Base-by-base conservation (phyloP, 2,797 vertebrate species). In the Otus scops region DNA sequence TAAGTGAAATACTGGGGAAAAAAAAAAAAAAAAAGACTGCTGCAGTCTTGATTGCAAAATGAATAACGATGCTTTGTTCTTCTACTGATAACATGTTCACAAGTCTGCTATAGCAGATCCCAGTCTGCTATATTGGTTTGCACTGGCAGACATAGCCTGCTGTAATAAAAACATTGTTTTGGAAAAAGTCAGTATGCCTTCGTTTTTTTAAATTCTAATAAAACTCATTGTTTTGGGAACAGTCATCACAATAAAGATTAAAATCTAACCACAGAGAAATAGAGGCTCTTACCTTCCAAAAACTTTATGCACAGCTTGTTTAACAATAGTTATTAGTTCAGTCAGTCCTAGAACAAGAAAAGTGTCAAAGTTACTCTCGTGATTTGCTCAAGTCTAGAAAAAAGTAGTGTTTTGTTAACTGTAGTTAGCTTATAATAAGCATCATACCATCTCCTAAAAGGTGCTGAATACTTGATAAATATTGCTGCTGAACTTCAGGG, bases 381-480 rank as follows among this genome's bases (percentile, higher is more conserved):
- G 8, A 87, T 87, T 71, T 89, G 19, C 53, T 82, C n/a, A 84
- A 87, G 20, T 69, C 28, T 15, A 65, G 7, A 36, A 87, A 67
- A 61, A 39, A 61, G 22, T 8, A 56, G 28, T 32, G 39, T 59
- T 86, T 76, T 76, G 0, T 45, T 45, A 92, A 84, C 68, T 27
- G 10, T 56, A 71, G 13, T 78, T 69, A 96, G 39, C 43, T 82
- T 22, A 76, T 10, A 88, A 21, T 20, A 79, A 89, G 30, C 61
- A 68, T 59, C 97, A 88, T 98, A 99, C 99, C 99, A 22, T 99
- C 99, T 98, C 99, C 99, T 59, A 99, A 98, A 17, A 99, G 99
- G 94, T 99, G 99, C 47, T 99, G 99, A 96, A 99, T 99, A 91
- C 99, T 99, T 77, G 99, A 99, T 93, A 99, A 98, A 97, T 99